phyloP scores from a whole-genome alignment of 2,888 invertebrate genomes.

The Leptinotarsa peninsularis region DNA sequence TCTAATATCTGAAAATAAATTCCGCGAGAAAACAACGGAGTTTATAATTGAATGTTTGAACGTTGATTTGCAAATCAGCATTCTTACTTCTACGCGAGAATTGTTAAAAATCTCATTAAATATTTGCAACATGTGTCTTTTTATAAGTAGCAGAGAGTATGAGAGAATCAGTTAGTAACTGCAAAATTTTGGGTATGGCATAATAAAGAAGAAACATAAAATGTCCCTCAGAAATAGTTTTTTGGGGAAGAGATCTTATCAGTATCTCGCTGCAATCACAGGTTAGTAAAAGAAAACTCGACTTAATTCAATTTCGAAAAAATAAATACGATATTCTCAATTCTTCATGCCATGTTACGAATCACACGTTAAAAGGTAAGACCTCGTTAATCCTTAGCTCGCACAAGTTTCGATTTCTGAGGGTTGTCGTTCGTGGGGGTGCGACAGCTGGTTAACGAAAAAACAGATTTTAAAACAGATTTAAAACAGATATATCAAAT shows the following conservation, averaged over 20 bases:
- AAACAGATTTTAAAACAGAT: too few species aligned
- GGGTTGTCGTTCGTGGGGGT: too few species aligned
- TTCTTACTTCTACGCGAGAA: neutral
- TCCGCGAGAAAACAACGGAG: neutral
- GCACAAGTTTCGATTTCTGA: too few species aligned
- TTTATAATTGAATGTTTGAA: neutral
- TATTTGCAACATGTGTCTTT: neutral
- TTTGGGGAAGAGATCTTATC: neutral
- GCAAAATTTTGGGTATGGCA: neutral
- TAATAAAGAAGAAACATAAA: neutral
- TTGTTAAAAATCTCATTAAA: neutral
- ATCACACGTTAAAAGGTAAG: too few species aligned
- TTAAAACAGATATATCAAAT: too few species aligned
- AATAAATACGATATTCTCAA: too few species aligned
- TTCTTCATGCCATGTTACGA: too few species aligned
- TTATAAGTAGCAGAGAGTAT: neutral
- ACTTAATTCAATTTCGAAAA: neutral
- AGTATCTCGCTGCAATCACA: constrained; percentile 1
- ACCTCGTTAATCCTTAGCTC: too few species aligned
- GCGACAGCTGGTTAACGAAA: too few species aligned
- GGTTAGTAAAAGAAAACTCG: constrained; percentile 6
- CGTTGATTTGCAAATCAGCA: neutral
- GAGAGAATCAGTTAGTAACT: neutral
- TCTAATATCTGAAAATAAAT: neutral
- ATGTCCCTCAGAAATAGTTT: neutral